Evolutionary conservation across 2,113 vertebrate genomes (phyloP).

Genomic region (Telmatochromis sp.): DNA sequence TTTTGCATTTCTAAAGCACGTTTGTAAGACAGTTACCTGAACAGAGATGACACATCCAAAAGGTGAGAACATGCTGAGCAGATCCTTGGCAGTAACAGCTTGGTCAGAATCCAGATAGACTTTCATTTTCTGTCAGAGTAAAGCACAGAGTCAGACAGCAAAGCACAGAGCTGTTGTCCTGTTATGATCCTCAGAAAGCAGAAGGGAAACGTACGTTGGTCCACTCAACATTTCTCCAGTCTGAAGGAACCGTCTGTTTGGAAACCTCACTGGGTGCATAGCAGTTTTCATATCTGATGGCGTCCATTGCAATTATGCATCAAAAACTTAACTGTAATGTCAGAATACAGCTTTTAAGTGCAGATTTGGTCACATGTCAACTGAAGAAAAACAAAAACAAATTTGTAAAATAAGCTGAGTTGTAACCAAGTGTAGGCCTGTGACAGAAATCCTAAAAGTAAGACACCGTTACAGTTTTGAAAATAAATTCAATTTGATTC

Average conservation of each 20-base stretch:
- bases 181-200: not conserved
- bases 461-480: not conserved
- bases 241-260: not conserved
- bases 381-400: not conserved
- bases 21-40: not conserved
- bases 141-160: not conserved
- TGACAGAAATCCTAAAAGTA: not conserved
- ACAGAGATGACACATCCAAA: not conserved
- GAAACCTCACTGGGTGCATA: not conserved
- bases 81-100: not conserved
- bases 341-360: not conserved
- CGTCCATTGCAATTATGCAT: not conserved
- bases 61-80: not conserved
- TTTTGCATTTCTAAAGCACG: not conserved
- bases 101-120: not conserved
- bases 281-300: not conserved
- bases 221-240: not conserved
- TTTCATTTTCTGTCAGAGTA: not conserved
- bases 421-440: not conserved
- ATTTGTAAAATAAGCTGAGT: not conserved
- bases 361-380: not conserved
- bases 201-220: not conserved
- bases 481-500: rapidly evolving
- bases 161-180: not conserved
- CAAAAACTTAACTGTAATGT: not conserved